Percentiles rank a stretch among this genome's conserved stretches.
Evolutionary conservation across 1,140 invertebrate species (phyloP).

Genomic region (Tetramorium parvispinum): DNA sequence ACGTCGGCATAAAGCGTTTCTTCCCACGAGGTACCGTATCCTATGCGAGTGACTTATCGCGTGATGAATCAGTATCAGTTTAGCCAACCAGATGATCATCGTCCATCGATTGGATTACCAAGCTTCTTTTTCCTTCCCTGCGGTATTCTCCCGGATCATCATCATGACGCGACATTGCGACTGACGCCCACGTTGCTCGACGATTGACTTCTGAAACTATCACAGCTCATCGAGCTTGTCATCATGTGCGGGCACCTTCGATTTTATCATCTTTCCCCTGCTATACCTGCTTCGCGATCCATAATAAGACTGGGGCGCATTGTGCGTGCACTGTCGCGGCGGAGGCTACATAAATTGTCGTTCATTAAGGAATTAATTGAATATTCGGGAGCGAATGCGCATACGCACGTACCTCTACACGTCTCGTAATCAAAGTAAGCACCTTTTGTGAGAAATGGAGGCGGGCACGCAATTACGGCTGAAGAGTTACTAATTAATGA

Average conservation of each 20-base stretch:
- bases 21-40: constrained; percentile 1
- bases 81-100: constrained; percentile 14
- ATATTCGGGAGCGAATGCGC: background rate
- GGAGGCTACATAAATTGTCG: background rate
- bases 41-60: constrained; percentile 17
- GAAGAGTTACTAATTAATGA: constrained; percentile 35
- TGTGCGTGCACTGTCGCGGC: background rate
- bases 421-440: constrained; percentile 7
- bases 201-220: constrained; percentile 45
- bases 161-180: constrained; percentile 3
- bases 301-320: background rate
- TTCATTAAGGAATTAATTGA: constrained; percentile 26
- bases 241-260: background rate
- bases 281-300: background rate
- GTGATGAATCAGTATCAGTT: constrained; percentile 30
- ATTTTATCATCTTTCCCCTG: constrained; percentile 21
- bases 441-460: constrained; percentile 29
- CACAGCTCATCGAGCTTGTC: constrained; percentile 17
- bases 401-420: background rate
- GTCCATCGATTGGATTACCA: background rate
- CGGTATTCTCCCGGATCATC: background rate
- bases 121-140: constrained; percentile 1
- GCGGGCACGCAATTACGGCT: constrained; percentile 16
- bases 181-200: constrained; percentile 31
- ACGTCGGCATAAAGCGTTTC: background rate